Percentiles rank a stretch among this genome's conserved stretches.
These are phyloP conservation scores for Brachionichthys hirsutus DNA, from an alignment of 2,113 vertebrate genomes.

Conservation along the genomic window DNA sequence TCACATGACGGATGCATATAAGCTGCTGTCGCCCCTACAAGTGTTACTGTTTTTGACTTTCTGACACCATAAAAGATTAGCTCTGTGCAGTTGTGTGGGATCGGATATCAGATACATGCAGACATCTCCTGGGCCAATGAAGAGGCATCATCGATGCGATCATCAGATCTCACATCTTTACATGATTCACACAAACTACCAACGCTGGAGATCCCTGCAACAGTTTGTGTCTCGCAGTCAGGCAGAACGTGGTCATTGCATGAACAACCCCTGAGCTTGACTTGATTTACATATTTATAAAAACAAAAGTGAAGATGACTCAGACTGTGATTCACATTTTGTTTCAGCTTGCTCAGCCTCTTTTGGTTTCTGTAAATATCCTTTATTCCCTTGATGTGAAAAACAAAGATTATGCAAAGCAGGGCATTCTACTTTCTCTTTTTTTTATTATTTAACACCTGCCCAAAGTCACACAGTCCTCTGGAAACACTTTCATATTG, in stretches of 20 bases:
- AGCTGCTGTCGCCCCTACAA: slow-evolving; percentile 13
- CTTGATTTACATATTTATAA: slow-evolving; percentile 52
- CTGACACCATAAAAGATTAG: slow-evolving; percentile 15
- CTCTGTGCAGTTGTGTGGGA: slow-evolving; percentile 13
- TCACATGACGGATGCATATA: slow-evolving; percentile 1
- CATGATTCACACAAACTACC: slow-evolving; percentile 40
- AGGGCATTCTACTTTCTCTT: background rate
- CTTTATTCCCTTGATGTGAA: slow-evolving; percentile 6
- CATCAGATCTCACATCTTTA: slow-evolving; percentile 50
- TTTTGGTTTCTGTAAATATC: slow-evolving; percentile 19
- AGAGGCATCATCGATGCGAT: slow-evolving; percentile 47
- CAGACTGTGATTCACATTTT: slow-evolving; percentile 15
- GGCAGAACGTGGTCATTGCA: slow-evolving; percentile 51
- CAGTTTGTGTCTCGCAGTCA: slow-evolving; percentile 51
- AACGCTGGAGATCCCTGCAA: slow-evolving; percentile 38
- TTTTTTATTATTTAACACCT: background rate
- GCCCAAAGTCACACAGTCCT: slow-evolving; percentile 8
- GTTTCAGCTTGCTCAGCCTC: no score
- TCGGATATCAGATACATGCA: slow-evolving; percentile 47
- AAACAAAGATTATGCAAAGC: background rate
- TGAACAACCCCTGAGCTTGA: slow-evolving; percentile 45
- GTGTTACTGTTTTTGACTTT: slow-evolving; percentile 16
- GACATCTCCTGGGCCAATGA: slow-evolving; percentile 37
- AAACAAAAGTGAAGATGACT: slow-evolving; percentile 19
- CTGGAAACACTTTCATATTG: slow-evolving; percentile 9